phyloP scores from a whole-genome alignment of 2,888 invertebrate species.

The Metopia argyrocephala region DNA sequence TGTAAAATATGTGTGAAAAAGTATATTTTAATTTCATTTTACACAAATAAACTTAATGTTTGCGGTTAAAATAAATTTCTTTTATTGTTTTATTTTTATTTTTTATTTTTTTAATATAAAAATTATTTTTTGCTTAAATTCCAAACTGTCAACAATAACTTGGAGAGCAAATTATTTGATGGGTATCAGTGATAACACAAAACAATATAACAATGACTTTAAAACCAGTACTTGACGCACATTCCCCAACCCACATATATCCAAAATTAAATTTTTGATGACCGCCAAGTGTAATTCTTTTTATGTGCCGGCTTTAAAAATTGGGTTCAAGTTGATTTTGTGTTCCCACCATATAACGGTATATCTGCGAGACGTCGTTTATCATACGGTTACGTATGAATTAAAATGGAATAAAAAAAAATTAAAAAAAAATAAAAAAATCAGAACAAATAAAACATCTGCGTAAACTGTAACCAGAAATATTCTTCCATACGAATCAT shows the following conservation, averaged over 20 bases:
- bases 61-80: not conserved
- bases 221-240: slow-evolving; percentile 44
- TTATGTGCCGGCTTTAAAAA: not conserved
- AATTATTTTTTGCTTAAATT: slow-evolving; percentile 18
- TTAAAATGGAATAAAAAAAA: too few species aligned
- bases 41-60: slow-evolving; percentile 10
- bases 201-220: not conserved
- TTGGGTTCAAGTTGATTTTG: not conserved
- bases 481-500: slow-evolving; percentile 31
- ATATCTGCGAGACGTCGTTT: slow-evolving; percentile 3
- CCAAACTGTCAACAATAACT: slow-evolving; percentile 37
- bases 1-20: slow-evolving; percentile 41
- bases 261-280: not conserved
- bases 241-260: not conserved
- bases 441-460: slow-evolving; percentile 28
- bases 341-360: slow-evolving; percentile 25
- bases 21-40: slow-evolving; percentile 22
- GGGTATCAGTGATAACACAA: not conserved
- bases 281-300: not conserved
- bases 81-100: not conserved
- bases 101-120: not conserved
- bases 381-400: not conserved
- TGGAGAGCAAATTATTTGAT: not conserved
- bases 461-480: slow-evolving; percentile 48
- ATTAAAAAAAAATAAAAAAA: too few species aligned